A percentile compares a stretch with the other conserved stretches of the same genome.
Evolutionary conservation across 2,113 vertebrate genomes (phyloP).

Genomic region (Glaucidium brasilianum): DNA sequence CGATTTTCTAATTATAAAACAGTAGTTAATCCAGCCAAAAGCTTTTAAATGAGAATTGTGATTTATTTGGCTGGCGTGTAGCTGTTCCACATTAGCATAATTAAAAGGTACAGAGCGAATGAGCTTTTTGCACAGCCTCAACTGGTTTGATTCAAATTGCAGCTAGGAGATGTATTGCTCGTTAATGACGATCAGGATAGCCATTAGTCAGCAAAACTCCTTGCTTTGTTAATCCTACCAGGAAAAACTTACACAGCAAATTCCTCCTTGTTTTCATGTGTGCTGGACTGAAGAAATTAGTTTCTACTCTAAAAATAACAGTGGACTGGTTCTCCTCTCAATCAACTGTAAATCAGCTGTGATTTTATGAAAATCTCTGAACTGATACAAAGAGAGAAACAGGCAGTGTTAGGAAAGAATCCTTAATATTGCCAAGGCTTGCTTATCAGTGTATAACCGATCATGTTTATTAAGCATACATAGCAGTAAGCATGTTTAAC

Average conservation of each 20-base stretch:
- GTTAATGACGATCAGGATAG: conserved; percentile 60
- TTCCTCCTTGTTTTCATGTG: conserved; percentile 17
- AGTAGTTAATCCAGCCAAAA: conserved; percentile 70
- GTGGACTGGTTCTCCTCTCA: not conserved
- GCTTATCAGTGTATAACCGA: not conserved
- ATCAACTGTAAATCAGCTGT: not conserved
- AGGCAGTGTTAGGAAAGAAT: not conserved
- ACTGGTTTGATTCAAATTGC: conserved; percentile 45
- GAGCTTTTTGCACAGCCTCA: conserved; percentile 39
- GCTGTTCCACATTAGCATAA: conserved; percentile 69
- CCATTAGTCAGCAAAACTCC: conserved; percentile 62
- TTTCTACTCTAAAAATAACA: conserved; percentile 19
- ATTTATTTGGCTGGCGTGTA: conserved; percentile 63
- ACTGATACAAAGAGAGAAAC: not conserved
- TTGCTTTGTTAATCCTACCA: conserved; percentile 23
- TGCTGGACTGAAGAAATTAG: not conserved
- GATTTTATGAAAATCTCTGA: not conserved
- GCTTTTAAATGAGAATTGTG: conserved; percentile 67
- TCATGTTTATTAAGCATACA: not conserved
- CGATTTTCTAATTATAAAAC: conserved; percentile 74
- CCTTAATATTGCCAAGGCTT: not conserved
- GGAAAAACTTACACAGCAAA: conserved; percentile 35
- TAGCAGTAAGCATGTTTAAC: not conserved
- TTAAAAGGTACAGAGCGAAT: conserved; percentile 59
- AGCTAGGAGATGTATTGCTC: conserved; percentile 54